Base-by-base conservation (phyloP, 2,888 invertebrate species). In the Molanna angustata region DNA sequence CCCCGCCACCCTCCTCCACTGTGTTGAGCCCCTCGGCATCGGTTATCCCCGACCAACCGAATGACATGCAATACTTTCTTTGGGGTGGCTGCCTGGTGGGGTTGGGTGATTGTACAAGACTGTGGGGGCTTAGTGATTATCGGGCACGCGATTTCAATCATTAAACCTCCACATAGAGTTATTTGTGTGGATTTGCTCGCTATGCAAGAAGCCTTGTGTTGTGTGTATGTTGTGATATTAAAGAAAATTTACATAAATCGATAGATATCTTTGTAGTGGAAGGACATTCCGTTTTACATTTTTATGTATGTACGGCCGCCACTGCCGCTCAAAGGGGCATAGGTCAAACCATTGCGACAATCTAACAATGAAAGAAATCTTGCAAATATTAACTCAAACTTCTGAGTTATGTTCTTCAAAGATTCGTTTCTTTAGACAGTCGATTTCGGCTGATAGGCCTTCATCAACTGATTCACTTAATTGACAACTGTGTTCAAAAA, bases 61-160 rank as follows among this genome's bases (percentile, higher is more conserved):
- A 54, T 54, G 54, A 54, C 54, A 54, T 50, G 54, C 54, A 44
- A 49, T 54, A 40, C 49, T 37, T 51, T 44, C 40, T 19, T 13
- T 20, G 20, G 47, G 47, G 18, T 20, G 19, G 2, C 20, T n/a
- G 19, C 3, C 18, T 32, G 20, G 41, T 17, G 17, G 42, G 35
- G 40, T 31, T 22, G 42, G 52, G n/a, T n/a, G n/a, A n/a, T 31
- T 32, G 52, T 7, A 32, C 11, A 31, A 20, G 41, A 20, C 17
- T 19, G 37, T 41, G 27, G 53, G 52, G 49, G 49, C 44, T 20
- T 32, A 32, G 54, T 44, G 54, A 54, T 54, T 54, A 54, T 46
- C 54, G 43, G 42, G 48, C 58, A 58, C 58, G 58, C 58, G 54
- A 58, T 55, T 55, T 58, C 58, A 58, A 58, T 58, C 58, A 58